phyloP scores from a whole-genome alignment of 2,888 invertebrate genomes.

The Lutraria lutraria region DNA sequence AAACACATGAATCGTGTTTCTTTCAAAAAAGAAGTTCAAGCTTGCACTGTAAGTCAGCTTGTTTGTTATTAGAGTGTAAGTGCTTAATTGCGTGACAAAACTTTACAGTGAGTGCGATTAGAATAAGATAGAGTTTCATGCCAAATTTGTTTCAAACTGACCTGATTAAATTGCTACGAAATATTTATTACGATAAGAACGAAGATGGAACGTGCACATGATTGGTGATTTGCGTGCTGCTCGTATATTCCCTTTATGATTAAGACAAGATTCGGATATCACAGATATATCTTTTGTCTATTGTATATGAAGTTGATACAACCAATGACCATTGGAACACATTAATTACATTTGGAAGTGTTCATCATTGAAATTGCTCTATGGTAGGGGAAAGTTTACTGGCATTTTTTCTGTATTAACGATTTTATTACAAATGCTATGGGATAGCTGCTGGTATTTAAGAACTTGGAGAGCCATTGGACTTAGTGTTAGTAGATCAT shows the following conservation, averaged over 20 bases:
- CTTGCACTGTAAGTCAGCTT: not conserved
- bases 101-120: not conserved
- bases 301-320: not conserved
- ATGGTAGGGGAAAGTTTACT: not conserved
- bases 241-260: not conserved
- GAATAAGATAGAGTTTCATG: not conserved
- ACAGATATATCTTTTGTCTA: not conserved
- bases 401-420: conserved; percentile 7
- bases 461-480: not conserved
- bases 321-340: not conserved
- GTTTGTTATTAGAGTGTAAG: not conserved
- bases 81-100: not conserved
- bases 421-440: not conserved
- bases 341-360: conserved; percentile 18
- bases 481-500: not conserved
- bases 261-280: not conserved
- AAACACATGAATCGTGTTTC: not conserved
- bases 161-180: not conserved
- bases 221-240: not conserved
- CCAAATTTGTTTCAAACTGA: conserved; percentile 8
- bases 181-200: not conserved
- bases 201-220: not conserved
- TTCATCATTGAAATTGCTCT: conserved; percentile 6
- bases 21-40: not conserved
- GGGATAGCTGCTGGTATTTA: not conserved